Conservation (phyloP, 2,888 invertebrate species). For the Aricia artaxerxes region DNA sequence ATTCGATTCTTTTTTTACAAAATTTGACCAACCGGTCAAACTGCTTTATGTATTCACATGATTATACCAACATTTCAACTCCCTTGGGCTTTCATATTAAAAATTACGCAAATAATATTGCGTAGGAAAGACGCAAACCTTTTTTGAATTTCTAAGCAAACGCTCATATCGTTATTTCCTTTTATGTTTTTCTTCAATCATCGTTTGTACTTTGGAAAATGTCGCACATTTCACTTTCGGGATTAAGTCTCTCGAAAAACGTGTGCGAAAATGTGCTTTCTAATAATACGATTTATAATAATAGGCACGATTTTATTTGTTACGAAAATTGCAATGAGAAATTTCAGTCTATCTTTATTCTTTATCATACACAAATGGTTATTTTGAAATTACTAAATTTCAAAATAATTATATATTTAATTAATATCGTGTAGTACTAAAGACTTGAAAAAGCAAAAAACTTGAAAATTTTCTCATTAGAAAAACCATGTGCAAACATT, state of each 20-base stretch:
- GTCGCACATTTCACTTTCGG: conserved; percentile 15
- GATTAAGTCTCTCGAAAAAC: conserved; percentile 1
- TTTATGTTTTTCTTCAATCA: conserved; percentile 55
- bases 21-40: not conserved
- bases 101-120: not conserved
- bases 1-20: not conserved
- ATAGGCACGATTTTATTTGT: not conserved
- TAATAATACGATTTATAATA: not conserved
- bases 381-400: too few species aligned
- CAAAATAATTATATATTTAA: too few species aligned
- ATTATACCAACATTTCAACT: not conserved
- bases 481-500: too few species aligned
- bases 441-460: too few species aligned
- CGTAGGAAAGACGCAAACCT: conserved; percentile 43
- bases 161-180: conserved; percentile 55
- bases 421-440: too few species aligned
- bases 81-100: not conserved
- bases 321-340: not conserved
- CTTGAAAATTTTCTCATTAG: too few species aligned
- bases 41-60: not conserved
- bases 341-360: not conserved
- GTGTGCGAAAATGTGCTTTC: not conserved
- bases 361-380: too few species aligned
- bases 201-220: conserved; percentile 32
- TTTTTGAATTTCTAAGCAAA: conserved; percentile 48